A percentile compares a stretch with the other conserved stretches of the same genome.
phyloP scores from a whole-genome alignment of 1,140 invertebrate species.

The Capitella teleta region DNA sequence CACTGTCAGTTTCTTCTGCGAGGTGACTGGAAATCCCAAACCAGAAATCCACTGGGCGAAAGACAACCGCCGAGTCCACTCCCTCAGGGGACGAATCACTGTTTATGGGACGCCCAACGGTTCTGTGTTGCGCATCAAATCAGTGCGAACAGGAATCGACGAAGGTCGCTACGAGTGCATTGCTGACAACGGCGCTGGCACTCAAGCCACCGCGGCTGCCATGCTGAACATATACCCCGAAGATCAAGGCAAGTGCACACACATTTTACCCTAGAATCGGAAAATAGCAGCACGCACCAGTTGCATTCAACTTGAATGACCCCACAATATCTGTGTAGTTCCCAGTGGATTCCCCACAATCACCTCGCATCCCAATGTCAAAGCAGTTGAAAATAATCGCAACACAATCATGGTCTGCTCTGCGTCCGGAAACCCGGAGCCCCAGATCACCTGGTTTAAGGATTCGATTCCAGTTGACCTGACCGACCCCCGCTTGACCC shows the following conservation, averaged over 20 bases:
- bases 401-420: slow-evolving; percentile 75
- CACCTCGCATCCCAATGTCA: slow-evolving; percentile 63
- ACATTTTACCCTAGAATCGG: no score
- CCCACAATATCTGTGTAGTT: slow-evolving; percentile 17
- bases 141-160: slow-evolving; percentile 67
- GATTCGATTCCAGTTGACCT: slow-evolving; percentile 80
- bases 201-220: slow-evolving; percentile 78
- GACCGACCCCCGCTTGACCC: slow-evolving; percentile 60
- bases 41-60: slow-evolving; percentile 83
- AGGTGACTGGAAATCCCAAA: slow-evolving; percentile 73
- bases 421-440: slow-evolving; percentile 71
- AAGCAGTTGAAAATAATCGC: slow-evolving; percentile 92
- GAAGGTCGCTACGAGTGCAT: slow-evolving; percentile 49
- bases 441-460: slow-evolving; percentile 82
- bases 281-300: no score
- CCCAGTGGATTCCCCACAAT: slow-evolving; percentile 86
- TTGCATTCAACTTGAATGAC: no score
- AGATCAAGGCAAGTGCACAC: slow-evolving; percentile 53
- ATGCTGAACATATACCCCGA: slow-evolving; percentile 69
- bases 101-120: slow-evolving; percentile 50
- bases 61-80: slow-evolving; percentile 69
- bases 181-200: slow-evolving; percentile 49
- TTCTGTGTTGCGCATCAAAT: slow-evolving; percentile 82
- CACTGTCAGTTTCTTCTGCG: slow-evolving; percentile 91
- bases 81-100: slow-evolving; percentile 38